Base-by-base conservation (phyloP, 2,113 vertebrate species). In the Gasterosteus nipponicus region DNA sequence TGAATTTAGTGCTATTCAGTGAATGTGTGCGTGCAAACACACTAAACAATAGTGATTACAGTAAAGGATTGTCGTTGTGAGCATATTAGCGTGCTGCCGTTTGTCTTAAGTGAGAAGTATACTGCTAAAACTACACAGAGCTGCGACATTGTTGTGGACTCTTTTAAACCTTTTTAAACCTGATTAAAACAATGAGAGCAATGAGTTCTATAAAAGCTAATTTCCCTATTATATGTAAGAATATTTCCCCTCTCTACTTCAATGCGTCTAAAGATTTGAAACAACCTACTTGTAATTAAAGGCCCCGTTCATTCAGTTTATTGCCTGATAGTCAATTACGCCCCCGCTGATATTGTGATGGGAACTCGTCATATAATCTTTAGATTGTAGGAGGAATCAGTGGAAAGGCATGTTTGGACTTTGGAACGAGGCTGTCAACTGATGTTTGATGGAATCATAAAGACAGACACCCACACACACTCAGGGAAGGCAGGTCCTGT, bases 301-400 rank as follows among this genome's bases (percentile, higher is more conserved):
- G 33, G 15, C 31, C 26, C 42, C 26, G n/a, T 71, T 73, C 59
- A 68, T 69, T 60, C 61, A 62, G 35, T 33, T 15, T 59, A 41
- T 26, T 69, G 18, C 57, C 56, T 69, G 35, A 73, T 62, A 51
- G 81, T 88, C 78, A 77, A 57, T 88, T 73, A 56, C 31, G 11
- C n/a, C 72, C 60, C 44, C 68, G 54, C 60, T 68, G 47, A 86
- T 82, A 54, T 39, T 70, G 64, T 75, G 75, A 84, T 59, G 44
- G 14, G 39, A 67, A 53, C 65, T 75, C 78, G 84, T 87, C 81
- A 88, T 83, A 80, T 82, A 82, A 87, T 81, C 81, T 69, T 83
- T 87, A 84, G 31, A 75, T 64, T 68, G 38, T 56, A 63, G 16
- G 41, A 31, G 69, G 11, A 77, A 92, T 91, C 80, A 59, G 83